Base-by-base conservation (phyloP, 2,888 invertebrate genomes). In the Netelia melanura region DNA sequence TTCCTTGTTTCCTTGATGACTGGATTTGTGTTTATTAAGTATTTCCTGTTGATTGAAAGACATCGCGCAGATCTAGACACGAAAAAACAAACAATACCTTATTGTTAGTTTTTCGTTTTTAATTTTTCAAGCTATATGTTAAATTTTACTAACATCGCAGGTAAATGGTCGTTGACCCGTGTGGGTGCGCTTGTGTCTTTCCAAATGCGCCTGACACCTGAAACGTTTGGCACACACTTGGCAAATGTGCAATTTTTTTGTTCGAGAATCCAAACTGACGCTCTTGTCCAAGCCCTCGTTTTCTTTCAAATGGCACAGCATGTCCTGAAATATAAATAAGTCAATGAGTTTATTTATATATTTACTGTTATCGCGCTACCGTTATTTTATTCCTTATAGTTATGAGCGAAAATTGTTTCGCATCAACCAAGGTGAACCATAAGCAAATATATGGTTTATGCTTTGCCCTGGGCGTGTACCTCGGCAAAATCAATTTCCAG, bases 141-240 rank as follows among this genome's bases (percentile, higher is more conserved):
- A 14, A 23, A 10, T 44, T 30, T 1, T 71, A 83, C 86, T 65
- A 83, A 92, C 93, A 79, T 91, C 87, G 87, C 96, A 96, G 8
- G 95, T 93, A 89, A 95, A 96, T 38, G 96, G 95, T 74, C 95
- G 92, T 38, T 95, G 92, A 17, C 95, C 95, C 3, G 95, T 94
- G 89, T 95, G 95, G 86, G 95, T 95, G 56, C 94, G 90, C 88
- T 94, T 94, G 90, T 95, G 95, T 38, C 95, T 92, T 1, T 95
- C 95, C 79, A 95, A 92, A 86, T 95, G 95, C 84, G 95, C 95
- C 89, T 95, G 95, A 78, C 95, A 93, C 8, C 95, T 95, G 90
- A 95, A 95, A 84, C 94, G 94, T 89, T 95, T 95, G 0, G 94
- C 94, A 89, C 95, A 95, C 83, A 92, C 89, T 52, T 89, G 89